phyloP scores from a whole-genome alignment of 2,888 invertebrate species.

The Tenthredo mesomela region DNA sequence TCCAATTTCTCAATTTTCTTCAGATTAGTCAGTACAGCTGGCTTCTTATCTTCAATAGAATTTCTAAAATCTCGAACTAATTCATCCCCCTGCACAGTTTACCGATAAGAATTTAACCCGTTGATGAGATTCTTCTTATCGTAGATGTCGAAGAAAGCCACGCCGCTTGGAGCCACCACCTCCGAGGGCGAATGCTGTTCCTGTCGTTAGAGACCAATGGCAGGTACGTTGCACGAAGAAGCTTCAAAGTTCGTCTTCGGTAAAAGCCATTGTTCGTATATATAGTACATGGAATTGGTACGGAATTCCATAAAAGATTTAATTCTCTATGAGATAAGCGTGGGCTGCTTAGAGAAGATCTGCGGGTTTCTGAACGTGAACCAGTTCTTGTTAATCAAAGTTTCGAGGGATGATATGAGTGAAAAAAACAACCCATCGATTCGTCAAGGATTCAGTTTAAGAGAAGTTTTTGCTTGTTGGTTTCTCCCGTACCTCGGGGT shows the following conservation, averaged over 20 bases:
- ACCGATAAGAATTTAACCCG: background rate
- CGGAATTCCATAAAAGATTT: conserved; percentile 37
- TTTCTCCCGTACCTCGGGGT: background rate
- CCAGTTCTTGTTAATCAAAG: background rate
- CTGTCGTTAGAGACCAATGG: conserved; percentile 66
- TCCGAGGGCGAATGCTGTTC: conserved; percentile 59
- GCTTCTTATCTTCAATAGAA: background rate
- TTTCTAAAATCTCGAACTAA: background rate
- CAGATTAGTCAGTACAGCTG: background rate
- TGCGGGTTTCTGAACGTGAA: background rate
- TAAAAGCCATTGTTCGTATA: background rate
- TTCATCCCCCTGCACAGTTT: background rate
- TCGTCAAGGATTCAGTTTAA: background rate
- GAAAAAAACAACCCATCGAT: background rate
- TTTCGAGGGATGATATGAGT: background rate
- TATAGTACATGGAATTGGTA: too few species aligned
- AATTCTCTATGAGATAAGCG: background rate
- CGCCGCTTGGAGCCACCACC: conserved; percentile 57
- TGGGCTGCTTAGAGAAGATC: background rate
- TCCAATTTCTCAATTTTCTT: background rate
- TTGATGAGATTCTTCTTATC: conserved; percentile 20
- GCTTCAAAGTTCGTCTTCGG: conserved; percentile 10
- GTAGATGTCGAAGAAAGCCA: conserved; percentile 69
- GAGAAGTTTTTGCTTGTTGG: background rate
- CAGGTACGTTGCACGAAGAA: conserved; percentile 64